phyloP scores from a whole-genome alignment of 2,113 vertebrate genomes.

The Arizona elegans region DNA sequence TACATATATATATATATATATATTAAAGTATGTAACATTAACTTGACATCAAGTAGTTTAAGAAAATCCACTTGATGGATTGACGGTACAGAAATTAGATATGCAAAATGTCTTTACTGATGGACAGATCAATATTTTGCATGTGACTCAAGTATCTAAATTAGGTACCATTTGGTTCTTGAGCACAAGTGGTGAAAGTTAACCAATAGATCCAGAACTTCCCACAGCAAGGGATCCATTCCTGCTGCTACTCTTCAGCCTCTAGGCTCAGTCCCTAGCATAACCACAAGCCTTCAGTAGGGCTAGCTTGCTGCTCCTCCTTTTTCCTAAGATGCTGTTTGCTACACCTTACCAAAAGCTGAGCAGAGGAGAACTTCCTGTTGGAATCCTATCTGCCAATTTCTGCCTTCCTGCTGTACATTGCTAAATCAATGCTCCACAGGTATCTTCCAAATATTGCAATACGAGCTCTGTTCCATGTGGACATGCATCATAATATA shows the following conservation, averaged over 20 bases:
- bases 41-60: neutral
- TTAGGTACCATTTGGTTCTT: neutral
- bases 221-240: neutral
- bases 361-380: neutral
- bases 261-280: neutral
- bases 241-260: neutral
- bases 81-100: neutral
- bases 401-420: neutral
- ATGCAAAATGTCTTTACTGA: neutral
- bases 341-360: neutral
- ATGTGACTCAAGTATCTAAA: neutral
- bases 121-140: neutral
- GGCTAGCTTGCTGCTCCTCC: neutral
- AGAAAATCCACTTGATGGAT: neutral
- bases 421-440: neutral
- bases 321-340: neutral
- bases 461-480: neutral
- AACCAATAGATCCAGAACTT: neutral
- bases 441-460: neutral
- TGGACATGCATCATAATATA: neutral
- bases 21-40: neutral
- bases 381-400: neutral
- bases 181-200: neutral
- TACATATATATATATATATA: no score
- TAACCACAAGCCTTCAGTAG: neutral